Evolutionary conservation across 2,888 invertebrate genomes (phyloP), one percentile per base, ranked within the genome.

Genomic region (Amphiduros pacificus): DNA sequence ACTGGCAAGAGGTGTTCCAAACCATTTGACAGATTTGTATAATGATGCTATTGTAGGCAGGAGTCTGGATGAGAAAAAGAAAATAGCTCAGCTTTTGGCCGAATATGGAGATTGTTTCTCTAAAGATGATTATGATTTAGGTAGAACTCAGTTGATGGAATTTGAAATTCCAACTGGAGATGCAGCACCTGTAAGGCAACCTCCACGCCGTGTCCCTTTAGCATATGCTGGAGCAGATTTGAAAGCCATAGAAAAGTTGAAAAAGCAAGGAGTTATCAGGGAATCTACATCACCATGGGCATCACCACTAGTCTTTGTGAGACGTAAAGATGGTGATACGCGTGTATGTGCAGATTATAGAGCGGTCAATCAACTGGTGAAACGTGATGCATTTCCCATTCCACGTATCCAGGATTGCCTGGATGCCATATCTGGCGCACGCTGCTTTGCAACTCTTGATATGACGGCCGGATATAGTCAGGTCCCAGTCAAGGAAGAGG

Each of bases 301-400:
- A 9, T 5, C 31, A 20, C 54, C 54, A 6, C n/a, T 53, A 5
- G 54, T 53, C n/a, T 4, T 53, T 20, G 31, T 53, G 3, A 28
- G 32, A 32, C 28, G 31, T 9, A 53, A 53, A 31, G 28, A 67
- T 26, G 66, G 69, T 11, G 56, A 48, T 22, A 40, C 44, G 27
- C 41, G 69, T 24, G 32, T 68, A 9, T 70, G 69, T 52, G 53
- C 64, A 0, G 69, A 71, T 52, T 73, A 55, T 31, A 24, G 66
- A 1, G 27, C 50, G 24, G 49, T 72, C 17, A 73, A 71, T 41
- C 6, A 1, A 27, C 40, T 61, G n/a, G 54, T 62, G 0, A 51
- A 53, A 31, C 26, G 24, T 62, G 64, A 65, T 9, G 36, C 41
- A 0, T 61, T 60, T 17, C 70, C 67, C 2, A 27, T 70, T 11